Evolutionary conservation across 2,888 invertebrate genomes (phyloP), one percentile per base, ranked within the genome.

Genomic region (Taenaris catops): DNA sequence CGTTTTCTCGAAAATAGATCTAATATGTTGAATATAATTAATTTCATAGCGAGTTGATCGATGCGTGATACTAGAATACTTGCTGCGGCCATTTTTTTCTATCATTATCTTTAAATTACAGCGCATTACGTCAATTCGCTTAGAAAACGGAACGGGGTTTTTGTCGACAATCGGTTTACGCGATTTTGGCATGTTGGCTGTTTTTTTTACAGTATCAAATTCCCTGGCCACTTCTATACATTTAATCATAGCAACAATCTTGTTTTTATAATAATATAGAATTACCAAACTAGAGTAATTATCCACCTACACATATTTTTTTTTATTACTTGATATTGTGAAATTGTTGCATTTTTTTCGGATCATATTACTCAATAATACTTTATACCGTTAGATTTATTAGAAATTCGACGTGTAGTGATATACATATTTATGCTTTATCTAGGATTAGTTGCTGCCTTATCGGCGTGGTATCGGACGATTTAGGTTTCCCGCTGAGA

Each of bases 1-100:
- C 67, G 79, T 83, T 83, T 81, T 75, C 80, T 80, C 76, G 70
- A 81, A 83, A 83, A 83, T 73, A 78, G 75, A 78, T 76, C 79
- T 80, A 75, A 81, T 81, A 80, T 71, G 75, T 76, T 72, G 74
- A 74, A 80, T 73, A 76, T 80, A 83, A 83, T 83, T 83, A 81
- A 80, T 81, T 79, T 78, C 67, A 70, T 75, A 76, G 63, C 60
- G 57, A 67, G 57, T 67, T 81, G 81, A 81, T 83, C 76, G 81
- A 83, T 81, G 81, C 79, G 80, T 81, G 80, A 68, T 74, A 70
- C 70, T 67, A 60, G 55, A 39, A 41, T 34, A 61, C 70, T 73
- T 68, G 32, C 16, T 16, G 23, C 8, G 24, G 24, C 24, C 8
- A 16, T 24, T 32, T 32, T 31, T 32, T 17, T 55, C 55, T 72